A percentile compares a stretch with the other conserved stretches of the same genome.
phyloP scores from a whole-genome alignment of 2,113 vertebrate species.

The Probosciger aterrimus region DNA sequence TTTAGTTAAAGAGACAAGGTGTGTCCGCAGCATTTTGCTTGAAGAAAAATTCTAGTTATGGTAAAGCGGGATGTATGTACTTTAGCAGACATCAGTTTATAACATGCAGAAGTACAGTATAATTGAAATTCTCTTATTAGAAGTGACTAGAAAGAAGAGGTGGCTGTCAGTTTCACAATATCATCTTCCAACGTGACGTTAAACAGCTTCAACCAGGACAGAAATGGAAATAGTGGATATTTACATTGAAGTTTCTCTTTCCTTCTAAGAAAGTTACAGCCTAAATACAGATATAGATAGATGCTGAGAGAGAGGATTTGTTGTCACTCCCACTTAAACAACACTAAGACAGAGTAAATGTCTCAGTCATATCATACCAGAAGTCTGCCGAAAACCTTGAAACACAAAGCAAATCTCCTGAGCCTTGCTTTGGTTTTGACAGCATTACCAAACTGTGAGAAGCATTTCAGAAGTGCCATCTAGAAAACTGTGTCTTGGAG shows the following conservation, averaged over 20 bases:
- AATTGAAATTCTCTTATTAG: background rate
- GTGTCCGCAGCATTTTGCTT: background rate
- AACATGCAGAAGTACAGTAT: background rate
- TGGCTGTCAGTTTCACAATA: background rate
- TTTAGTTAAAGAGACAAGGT: background rate
- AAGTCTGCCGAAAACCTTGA: background rate
- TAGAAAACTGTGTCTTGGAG: background rate
- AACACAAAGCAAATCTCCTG: background rate
- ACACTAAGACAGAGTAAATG: background rate
- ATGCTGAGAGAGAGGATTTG: background rate
- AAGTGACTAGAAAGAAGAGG: background rate
- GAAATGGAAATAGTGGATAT: background rate
- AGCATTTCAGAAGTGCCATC: accelerated
- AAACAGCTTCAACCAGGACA: background rate
- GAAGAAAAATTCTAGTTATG: background rate
- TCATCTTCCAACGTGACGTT: background rate
- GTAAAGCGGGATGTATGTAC: accelerated
- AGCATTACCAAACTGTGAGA: background rate
- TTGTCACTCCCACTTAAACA: background rate
- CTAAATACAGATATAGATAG: background rate
- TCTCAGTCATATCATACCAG: background rate
- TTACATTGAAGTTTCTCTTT: background rate
- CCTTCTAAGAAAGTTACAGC: background rate
- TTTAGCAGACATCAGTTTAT: background rate
- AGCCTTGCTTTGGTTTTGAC: background rate